These are phyloP conservation scores for Phragmatobia fuliginosa DNA, from an alignment of 2,888 invertebrate species.

Conservation along the genomic window DNA sequence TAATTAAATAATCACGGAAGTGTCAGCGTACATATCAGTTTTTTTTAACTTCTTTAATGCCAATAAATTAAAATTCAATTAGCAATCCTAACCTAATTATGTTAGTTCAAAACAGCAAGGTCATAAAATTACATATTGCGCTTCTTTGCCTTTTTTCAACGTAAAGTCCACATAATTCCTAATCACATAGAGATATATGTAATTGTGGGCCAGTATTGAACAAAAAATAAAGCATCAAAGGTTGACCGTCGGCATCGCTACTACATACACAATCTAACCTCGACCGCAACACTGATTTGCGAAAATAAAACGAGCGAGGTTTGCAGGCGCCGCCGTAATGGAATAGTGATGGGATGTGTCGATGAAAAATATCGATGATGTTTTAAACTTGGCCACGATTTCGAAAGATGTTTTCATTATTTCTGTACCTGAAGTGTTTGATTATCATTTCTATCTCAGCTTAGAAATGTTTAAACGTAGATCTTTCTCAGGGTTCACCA, in stretches of 20 bases:
- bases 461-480: no score
- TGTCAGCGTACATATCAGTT: background rate
- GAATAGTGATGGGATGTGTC: slow-evolving; percentile 63
- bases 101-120: slow-evolving; percentile 4
- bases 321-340: slow-evolving; percentile 79
- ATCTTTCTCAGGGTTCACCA: no score
- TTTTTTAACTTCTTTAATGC: background rate
- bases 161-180: slow-evolving; percentile 34
- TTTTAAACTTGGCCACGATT: no score
- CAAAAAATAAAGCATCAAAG: slow-evolving; percentile 27
- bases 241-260: slow-evolving; percentile 23
- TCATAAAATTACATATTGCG: slow-evolving; percentile 4
- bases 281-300: slow-evolving; percentile 81
- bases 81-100: slow-evolving; percentile 3
- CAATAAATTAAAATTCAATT: slow-evolving; percentile 1
- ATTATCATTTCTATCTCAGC: no score
- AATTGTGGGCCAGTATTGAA: slow-evolving; percentile 23
- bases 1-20: background rate
- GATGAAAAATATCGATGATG: slow-evolving; percentile 30
- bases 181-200: slow-evolving; percentile 29
- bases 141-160: slow-evolving; percentile 8
- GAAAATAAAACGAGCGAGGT: slow-evolving; percentile 82
- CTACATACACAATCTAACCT: slow-evolving; percentile 63
- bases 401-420: no score
- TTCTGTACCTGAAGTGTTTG: no score